These are phyloP conservation scores for Drosophila obscura DNA, from an alignment of 1,140 invertebrate species.

Conservation along the genomic window DNA sequence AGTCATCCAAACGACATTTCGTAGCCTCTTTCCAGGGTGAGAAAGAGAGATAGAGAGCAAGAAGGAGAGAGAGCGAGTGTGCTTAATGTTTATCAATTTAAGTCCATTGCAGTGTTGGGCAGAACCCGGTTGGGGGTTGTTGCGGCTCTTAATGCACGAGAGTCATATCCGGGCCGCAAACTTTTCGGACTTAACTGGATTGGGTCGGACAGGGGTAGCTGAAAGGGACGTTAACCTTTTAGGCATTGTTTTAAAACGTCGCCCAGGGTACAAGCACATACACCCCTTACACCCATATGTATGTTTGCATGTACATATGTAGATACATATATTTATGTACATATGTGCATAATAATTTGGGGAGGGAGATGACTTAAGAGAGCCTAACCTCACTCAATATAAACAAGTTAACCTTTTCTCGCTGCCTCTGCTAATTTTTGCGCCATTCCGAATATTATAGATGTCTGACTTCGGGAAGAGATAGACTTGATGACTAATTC, in stretches of 20 bases:
- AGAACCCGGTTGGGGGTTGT: conserved; percentile 9
- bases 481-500: conserved; percentile 49
- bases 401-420: not conserved
- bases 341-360: conserved; percentile 33
- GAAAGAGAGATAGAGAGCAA: not conserved
- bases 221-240: conserved; percentile 47
- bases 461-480: conserved; percentile 40
- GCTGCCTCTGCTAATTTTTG: conserved; percentile 1
- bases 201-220: not conserved
- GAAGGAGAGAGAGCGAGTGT: not conserved
- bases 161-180: conserved; percentile 20
- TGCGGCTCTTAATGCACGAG: conserved; percentile 31
- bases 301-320: not conserved
- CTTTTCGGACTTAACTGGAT: conserved; percentile 14
- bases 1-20: not conserved
- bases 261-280: conserved; percentile 7
- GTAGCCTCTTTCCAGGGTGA: not conserved
- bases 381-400: conserved; percentile 35
- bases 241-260: conserved; percentile 23
- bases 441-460: conserved; percentile 47
- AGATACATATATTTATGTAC: not conserved
- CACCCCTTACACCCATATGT: not conserved
- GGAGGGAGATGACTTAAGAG: not conserved
- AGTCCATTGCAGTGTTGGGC: conserved; percentile 22
- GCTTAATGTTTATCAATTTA: conserved; percentile 39